A percentile compares a stretch with the other conserved stretches of the same genome.
phyloP scores from a whole-genome alignment of 2,797 vertebrate species.

The Calcarius lapponicus region DNA sequence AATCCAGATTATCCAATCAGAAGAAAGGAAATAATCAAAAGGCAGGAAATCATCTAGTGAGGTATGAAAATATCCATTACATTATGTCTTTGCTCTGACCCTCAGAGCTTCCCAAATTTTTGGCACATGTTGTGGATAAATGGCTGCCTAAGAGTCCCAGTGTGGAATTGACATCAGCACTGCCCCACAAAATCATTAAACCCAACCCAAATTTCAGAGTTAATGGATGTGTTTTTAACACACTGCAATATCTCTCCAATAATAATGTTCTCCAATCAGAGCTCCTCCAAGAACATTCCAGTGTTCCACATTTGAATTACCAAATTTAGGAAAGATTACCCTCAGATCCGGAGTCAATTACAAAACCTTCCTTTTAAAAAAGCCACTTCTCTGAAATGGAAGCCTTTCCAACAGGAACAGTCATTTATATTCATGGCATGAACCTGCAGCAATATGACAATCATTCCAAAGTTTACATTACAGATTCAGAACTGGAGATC shows the following conservation, averaged over 20 bases:
- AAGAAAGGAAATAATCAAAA: not conserved
- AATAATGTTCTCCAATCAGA: not conserved
- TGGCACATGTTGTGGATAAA: not conserved
- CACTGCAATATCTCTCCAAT: not conserved
- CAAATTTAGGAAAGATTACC: not conserved
- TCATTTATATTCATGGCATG: not conserved
- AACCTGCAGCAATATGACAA: not conserved
- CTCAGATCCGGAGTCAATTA: not conserved
- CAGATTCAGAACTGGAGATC: not conserved
- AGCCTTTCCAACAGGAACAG: not conserved
- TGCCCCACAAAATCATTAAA: not conserved
- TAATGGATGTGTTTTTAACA: not conserved
- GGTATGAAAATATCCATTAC: not conserved
- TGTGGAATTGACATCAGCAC: not conserved
- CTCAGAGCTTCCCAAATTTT: not conserved
- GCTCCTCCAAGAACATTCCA: not conserved
- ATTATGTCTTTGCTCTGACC: not conserved
- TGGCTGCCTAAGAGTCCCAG: not conserved
- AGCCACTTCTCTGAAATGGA: not conserved
- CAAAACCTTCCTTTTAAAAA: not conserved
- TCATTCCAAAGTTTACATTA: not conserved
- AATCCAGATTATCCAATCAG: not conserved
- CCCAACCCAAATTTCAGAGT: not conserved
- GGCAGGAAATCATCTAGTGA: not conserved
- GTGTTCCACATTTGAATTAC: accelerated